Evolutionary conservation across 2,113 vertebrate genomes (phyloP).

Genomic region (Melanerpes aurifrons): DNA sequence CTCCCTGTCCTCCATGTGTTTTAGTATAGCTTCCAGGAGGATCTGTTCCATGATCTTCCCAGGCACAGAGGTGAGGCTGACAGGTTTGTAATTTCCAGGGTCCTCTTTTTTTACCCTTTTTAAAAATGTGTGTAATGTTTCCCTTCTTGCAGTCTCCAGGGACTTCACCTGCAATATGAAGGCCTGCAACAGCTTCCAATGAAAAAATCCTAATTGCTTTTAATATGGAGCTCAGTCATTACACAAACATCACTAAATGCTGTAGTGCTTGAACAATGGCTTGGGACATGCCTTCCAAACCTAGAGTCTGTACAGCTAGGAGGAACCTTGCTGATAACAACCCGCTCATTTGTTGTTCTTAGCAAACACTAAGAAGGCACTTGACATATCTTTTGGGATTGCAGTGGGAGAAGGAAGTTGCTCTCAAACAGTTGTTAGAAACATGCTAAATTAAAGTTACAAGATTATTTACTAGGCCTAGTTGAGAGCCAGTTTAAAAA

Average conservation of each 20-base stretch:
- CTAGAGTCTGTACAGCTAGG: neutral
- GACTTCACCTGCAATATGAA: too few species aligned
- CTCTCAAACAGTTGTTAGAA: slow-evolving; percentile 14
- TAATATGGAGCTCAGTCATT: neutral
- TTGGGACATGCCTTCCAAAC: neutral
- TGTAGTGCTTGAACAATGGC: neutral
- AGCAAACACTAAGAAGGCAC: neutral
- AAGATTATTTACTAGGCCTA: neutral
- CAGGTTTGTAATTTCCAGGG: too few species aligned
- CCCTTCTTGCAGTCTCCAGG: too few species aligned
- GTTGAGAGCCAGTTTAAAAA: too few species aligned
- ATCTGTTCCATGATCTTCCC: too few species aligned
- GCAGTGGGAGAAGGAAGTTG: neutral
- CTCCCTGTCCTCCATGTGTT: too few species aligned
- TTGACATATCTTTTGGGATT: neutral
- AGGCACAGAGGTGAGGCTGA: too few species aligned
- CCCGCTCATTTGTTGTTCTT: neutral
- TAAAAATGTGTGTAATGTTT: too few species aligned
- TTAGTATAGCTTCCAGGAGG: too few species aligned
- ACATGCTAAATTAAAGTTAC: slow-evolving; percentile 37
- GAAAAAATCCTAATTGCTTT: neutral
- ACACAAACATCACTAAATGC: neutral
- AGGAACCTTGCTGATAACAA: neutral
- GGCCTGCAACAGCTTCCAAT: neutral
- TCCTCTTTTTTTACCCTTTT: too few species aligned